Evolutionary conservation across 1,140 invertebrate genomes (phyloP).

Genomic region (Pomacea maculata): DNA sequence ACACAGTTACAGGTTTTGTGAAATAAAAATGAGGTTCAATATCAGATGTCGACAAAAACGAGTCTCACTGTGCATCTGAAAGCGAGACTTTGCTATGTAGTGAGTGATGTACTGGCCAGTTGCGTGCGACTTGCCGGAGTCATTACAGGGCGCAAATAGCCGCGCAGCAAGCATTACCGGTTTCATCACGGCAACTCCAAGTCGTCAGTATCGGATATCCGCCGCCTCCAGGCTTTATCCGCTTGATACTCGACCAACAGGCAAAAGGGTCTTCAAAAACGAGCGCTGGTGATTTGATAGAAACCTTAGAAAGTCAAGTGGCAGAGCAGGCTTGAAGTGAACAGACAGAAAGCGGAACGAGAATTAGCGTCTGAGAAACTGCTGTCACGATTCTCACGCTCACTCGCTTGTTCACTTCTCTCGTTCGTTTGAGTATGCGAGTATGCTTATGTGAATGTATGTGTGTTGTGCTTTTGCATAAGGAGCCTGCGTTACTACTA

Average conservation of each 20-base stretch:
- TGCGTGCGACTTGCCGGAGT: conserved; percentile 2
- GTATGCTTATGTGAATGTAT: background rate
- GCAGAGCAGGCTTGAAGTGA: background rate
- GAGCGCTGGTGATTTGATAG: conserved; percentile 1
- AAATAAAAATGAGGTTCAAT: background rate
- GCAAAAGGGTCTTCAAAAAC: background rate
- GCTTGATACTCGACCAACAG: background rate
- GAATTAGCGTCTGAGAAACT: too few relatives aligned
- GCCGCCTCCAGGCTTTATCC: background rate
- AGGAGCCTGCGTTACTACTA: background rate
- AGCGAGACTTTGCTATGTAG: background rate
- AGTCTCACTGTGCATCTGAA: too few relatives aligned
- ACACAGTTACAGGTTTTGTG: background rate
- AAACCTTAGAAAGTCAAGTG: background rate
- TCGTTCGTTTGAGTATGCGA: background rate
- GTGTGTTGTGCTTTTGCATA: background rate
- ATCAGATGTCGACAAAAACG: background rate
- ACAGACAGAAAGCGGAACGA: too few relatives aligned
- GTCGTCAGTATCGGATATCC: background rate
- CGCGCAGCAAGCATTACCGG: background rate
- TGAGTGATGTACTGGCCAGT: background rate
- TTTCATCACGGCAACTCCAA: background rate
- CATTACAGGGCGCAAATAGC: background rate
- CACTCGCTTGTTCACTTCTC: too few relatives aligned
- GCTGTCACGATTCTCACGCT: too few relatives aligned